phyloP scores from a whole-genome alignment of 2,888 invertebrate species.

The Neuroscelio doddi region DNA sequence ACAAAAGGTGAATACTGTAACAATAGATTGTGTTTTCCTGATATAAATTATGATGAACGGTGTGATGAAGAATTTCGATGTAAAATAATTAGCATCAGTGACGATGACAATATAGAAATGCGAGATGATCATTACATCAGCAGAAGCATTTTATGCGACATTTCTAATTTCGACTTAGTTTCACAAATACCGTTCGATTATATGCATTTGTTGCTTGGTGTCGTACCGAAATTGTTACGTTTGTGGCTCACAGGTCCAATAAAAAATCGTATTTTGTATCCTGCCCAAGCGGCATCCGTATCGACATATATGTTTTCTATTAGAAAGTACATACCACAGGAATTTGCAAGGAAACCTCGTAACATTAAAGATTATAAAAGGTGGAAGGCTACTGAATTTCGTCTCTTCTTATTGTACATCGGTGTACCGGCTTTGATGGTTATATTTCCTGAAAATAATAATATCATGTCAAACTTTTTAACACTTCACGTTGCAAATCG shows the following conservation, averaged over 20 bases:
- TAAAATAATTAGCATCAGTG: neutral
- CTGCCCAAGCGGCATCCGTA: neutral
- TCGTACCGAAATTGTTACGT: constrained; percentile 13
- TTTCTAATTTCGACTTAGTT: constrained; percentile 18
- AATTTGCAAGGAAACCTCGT: constrained; percentile 19
- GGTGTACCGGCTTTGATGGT: neutral
- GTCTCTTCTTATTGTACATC: constrained; percentile 21
- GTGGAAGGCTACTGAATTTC: constrained; percentile 24
- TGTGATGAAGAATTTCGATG: constrained; percentile 15
- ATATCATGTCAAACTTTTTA: neutral
- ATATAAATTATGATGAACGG: constrained; percentile 7
- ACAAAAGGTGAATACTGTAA: constrained; percentile 20
- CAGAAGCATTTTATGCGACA: constrained; percentile 19
- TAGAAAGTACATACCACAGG: constrained; percentile 10
- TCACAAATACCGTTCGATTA: constrained; percentile 14
- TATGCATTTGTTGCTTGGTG: constrained; percentile 20
- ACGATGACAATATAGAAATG: neutral
- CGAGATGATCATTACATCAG: constrained; percentile 15
- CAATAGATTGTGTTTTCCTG: constrained; percentile 19
- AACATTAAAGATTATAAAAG: neutral
- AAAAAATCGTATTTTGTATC: constrained; percentile 11
- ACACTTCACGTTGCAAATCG: neutral
- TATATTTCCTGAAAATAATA: neutral
- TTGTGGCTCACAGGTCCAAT: constrained; percentile 7
- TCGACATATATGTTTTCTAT: constrained; percentile 7